Conservation (phyloP, 2,888 invertebrate genomes). For the Teinopalpus imperialis region DNA sequence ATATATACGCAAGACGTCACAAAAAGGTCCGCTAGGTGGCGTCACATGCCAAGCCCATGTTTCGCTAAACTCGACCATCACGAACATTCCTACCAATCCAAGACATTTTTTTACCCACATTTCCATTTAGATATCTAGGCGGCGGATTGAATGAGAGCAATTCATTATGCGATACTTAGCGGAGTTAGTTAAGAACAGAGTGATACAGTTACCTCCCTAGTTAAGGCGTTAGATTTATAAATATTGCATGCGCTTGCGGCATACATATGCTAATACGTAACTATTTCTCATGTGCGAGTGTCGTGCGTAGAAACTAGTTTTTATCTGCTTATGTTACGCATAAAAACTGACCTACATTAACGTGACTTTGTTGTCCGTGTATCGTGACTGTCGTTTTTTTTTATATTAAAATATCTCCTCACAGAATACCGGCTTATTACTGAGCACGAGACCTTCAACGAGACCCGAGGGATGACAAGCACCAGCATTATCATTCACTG, state of each 20-base stretch:
- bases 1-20: background rate
- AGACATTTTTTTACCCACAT: background rate
- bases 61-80: background rate
- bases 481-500: too few relatives aligned
- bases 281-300: too few relatives aligned
- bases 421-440: too few relatives aligned
- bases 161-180: background rate
- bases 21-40: background rate
- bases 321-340: too few relatives aligned
- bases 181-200: constrained; percentile 2
- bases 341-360: too few relatives aligned
- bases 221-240: constrained; percentile 1
- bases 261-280: background rate
- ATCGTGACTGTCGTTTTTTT: too few relatives aligned
- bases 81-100: background rate
- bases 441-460: too few relatives aligned
- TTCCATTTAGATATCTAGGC: constrained; percentile 3
- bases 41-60: background rate
- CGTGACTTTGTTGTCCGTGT: too few relatives aligned
- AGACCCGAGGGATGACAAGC: too few relatives aligned
- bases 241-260: constrained; percentile 3
- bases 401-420: too few relatives aligned
- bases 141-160: background rate
- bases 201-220: constrained; percentile 2
- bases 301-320: too few relatives aligned